Base-by-base conservation (phyloP, 1,140 invertebrate species). In the Drosophila willistoni region DNA sequence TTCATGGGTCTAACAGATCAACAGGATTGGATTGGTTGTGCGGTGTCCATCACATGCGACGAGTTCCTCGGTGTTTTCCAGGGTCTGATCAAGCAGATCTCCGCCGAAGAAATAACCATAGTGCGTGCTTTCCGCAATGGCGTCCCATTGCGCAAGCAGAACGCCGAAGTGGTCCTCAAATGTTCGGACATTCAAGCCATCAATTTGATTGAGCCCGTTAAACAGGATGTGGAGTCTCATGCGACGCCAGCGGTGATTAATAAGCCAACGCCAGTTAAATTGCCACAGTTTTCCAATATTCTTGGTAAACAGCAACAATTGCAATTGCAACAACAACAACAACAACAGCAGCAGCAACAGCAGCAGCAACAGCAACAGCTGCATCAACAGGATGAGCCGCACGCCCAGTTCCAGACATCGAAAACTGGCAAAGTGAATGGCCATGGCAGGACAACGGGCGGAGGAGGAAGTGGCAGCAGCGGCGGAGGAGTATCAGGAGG, bases 121-220 rank as follows among this genome's bases (percentile, higher is more conserved):
- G 94, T 93, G 12, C 95, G 96, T 91, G 95, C 96, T 7, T 97
- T 96, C 91, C 94, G 95, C 70, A 97, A 98, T 93, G 96, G 96
- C 5, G 94, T 97, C 19, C 96, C 96, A 47, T 92, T 92, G 59
- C 89, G 84, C 36, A 92, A 94, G 78, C 93, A 93, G 47, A 92
- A 94, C 34, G 91, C 93, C 7, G 92, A 94, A 77, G 93, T 96
- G 44, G 94, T 93, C 36, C 90, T 96, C 19, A 93, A 93, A 93
- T 94, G 93, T 25, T 59, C 69, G 12, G 90, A 91, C 42, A 91
- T 91, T 3, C 64, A 77, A 7, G 83, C 75, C 41, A 91, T 91
- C 22, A 73, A 84, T 74, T 63, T 91, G 14, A 90, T 91, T 71
- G 87, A 91, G 44, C 73, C 84, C 5, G 77, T 80, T 3, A 70